These are phyloP conservation scores for Drosophila fuyamai DNA, from an alignment of 1,140 invertebrate species.

Conservation along the genomic window DNA sequence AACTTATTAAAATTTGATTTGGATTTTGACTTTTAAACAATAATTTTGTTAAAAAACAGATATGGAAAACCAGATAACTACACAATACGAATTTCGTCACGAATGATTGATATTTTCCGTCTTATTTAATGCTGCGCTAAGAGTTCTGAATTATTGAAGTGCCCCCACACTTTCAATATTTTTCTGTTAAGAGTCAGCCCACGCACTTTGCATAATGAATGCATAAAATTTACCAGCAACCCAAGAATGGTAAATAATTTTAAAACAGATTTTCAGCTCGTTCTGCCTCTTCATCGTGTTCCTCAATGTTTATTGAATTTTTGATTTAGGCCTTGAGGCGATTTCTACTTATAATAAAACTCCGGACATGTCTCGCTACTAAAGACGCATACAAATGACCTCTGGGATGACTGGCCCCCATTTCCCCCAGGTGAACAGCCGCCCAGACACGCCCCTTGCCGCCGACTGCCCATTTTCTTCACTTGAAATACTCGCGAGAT, in stretches of 20 bases:
- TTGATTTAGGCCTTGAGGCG: slow-evolving; percentile 33
- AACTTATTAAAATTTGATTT: too few species aligned
- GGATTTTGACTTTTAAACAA: too few species aligned
- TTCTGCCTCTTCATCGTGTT: slow-evolving; percentile 11
- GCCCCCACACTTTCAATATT: not conserved
- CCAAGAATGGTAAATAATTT: slow-evolving; percentile 45
- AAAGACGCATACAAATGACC: slow-evolving; percentile 44
- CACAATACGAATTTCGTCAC: not conserved
- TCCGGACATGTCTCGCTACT: slow-evolving; percentile 37
- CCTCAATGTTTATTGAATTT: slow-evolving; percentile 43
- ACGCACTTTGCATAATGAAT: slow-evolving; percentile 38
- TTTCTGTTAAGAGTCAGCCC: slow-evolving; percentile 6
- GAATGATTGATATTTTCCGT: slow-evolving; percentile 2
- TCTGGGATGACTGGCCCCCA: slow-evolving; percentile 7
- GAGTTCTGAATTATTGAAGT: not conserved
- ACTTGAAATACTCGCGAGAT: slow-evolving; percentile 20
- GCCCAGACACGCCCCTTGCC: slow-evolving; percentile 14
- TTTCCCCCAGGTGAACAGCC: slow-evolving; percentile 27
- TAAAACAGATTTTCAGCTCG: slow-evolving; percentile 42
- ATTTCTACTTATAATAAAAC: slow-evolving; percentile 22
- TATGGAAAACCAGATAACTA: too few species aligned
- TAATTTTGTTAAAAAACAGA: too few species aligned
- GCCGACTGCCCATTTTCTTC: not conserved
- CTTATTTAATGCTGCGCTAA: not conserved
- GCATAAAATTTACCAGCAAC: slow-evolving; percentile 17